Evolutionary conservation across 2,113 vertebrate genomes (phyloP).

Genomic region (Notothenia coriiceps): DNA sequence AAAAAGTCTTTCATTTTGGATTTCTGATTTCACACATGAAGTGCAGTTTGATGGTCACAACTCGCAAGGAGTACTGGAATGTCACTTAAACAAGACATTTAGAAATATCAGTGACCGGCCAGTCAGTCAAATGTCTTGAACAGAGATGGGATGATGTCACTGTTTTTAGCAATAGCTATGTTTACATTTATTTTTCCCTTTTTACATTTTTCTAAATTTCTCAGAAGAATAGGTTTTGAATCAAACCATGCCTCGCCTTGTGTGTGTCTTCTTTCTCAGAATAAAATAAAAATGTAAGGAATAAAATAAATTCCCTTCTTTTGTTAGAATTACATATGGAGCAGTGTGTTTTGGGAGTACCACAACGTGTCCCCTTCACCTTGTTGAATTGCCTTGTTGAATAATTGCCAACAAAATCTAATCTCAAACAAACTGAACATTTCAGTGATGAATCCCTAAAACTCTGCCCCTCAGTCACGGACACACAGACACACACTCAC

Average conservation of each 20-base stretch:
- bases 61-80: too few relatives aligned
- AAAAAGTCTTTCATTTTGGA: not conserved
- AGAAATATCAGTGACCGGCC: not conserved
- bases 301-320: constrained; percentile 19
- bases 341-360: not conserved
- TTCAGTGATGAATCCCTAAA: constrained; percentile 31
- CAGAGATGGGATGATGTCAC: not conserved
- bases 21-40: too few relatives aligned
- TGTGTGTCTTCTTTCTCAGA: not conserved
- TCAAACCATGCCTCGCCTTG: not conserved
- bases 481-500: constrained; percentile 26
- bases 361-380: not conserved
- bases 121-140: not conserved
- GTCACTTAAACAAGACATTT: not conserved
- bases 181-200: not conserved
- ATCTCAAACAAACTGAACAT: constrained; percentile 51
- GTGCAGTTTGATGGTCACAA: too few relatives aligned
- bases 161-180: not conserved
- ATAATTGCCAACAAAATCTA: constrained; percentile 51
- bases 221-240: not conserved
- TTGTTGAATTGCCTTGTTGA: constrained; percentile 7
- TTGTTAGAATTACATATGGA: constrained; percentile 14
- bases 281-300: constrained; percentile 14
- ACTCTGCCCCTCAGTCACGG: constrained; percentile 40
- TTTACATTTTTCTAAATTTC: not conserved